Evolutionary conservation across 2,888 invertebrate species (phyloP).

Genomic region (Clostera curtula): DNA sequence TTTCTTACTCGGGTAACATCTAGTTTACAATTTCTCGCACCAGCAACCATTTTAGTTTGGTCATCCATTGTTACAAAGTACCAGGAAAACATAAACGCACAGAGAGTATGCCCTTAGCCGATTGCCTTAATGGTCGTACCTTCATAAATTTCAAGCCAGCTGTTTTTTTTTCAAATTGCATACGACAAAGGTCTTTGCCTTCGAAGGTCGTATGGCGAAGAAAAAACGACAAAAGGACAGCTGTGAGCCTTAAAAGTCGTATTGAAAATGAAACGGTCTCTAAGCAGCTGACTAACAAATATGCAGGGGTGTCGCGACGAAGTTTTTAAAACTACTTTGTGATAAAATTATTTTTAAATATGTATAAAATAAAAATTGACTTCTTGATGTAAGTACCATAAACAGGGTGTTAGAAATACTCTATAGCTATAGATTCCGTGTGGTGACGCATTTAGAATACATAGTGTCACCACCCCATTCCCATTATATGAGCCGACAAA

Average conservation of each 20-base stretch:
- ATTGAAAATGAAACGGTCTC: constrained; percentile 17
- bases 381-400: no score
- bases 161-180: constrained; percentile 1
- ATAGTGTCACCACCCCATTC: no score
- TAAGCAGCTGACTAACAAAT: constrained; percentile 28
- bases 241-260: constrained; percentile 24
- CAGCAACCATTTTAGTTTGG: no score
- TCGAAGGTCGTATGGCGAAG: constrained; percentile 23
- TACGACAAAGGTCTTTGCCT: constrained; percentile 10
- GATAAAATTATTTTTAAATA: background rate
- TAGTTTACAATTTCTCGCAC: no score
- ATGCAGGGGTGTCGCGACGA: constrained; percentile 22
- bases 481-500: no score
- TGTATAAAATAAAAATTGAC: constrained; percentile 2
- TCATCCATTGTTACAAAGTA: no score
- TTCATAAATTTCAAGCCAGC: background rate
- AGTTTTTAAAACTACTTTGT: background rate
- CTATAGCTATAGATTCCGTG: no score
- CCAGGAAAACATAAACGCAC: no score
- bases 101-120: no score
- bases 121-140: background rate
- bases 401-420: no score
- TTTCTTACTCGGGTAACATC: no score
- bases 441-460: no score
- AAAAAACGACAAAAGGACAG: constrained; percentile 28